Conservation (phyloP, 2,113 vertebrate species). For the Sialia sialis region DNA sequence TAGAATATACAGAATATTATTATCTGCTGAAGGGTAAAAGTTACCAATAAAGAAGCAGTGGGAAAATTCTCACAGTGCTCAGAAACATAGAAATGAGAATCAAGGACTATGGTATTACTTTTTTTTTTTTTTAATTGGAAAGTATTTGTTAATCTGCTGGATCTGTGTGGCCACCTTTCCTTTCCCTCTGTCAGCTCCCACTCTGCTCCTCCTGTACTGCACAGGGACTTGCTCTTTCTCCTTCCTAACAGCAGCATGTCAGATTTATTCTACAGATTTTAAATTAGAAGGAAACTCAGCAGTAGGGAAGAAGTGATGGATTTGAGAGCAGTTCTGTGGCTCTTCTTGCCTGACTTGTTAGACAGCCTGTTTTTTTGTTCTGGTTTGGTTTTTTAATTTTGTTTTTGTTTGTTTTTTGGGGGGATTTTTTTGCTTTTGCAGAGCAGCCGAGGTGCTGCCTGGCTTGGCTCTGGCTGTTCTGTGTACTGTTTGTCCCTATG, state of each 20-base stretch:
- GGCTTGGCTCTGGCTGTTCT: rapidly evolving
- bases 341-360: neutral
- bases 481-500: neutral
- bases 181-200: neutral
- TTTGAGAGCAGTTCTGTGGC: neutral
- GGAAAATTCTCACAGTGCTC: neutral
- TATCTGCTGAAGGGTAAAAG: neutral
- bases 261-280: conserved; percentile 15
- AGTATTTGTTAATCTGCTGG: neutral
- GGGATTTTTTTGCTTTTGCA: neutral
- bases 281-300: conserved; percentile 23
- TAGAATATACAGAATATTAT: neutral
- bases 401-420: neutral
- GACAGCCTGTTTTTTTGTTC: neutral
- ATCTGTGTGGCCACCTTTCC: neutral
- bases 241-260: neutral
- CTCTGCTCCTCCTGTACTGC: neutral
- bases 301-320: neutral
- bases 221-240: neutral
- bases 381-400: too few relatives aligned
- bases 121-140: neutral
- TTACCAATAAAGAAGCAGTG: neutral
- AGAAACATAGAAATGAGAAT: neutral
- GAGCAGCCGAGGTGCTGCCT: neutral
- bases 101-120: neutral